Evolutionary conservation across 1,140 invertebrate species (phyloP), one percentile per base, ranked within the genome.

Genomic region (Drosophila sucinea): DNA sequence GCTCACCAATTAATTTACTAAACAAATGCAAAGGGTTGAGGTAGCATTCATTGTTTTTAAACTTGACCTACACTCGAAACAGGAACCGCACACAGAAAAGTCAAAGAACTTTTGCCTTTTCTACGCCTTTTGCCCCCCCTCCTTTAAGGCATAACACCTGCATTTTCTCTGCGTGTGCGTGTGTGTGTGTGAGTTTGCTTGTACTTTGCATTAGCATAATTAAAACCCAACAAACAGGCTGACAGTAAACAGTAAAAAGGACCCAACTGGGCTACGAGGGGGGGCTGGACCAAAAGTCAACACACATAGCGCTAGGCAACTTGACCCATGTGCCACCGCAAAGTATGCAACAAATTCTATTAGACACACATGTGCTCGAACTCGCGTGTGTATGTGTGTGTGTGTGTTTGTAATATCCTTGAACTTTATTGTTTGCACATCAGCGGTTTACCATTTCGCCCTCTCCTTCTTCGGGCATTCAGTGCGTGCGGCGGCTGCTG

Each of bases 341-440:
- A 86, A 79, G 79, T 70, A 73, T 74, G 80, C 70, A 84, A 72
- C 73, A 77, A 62, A 79, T 70, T 82, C 84, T 83, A 77, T 66
- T 83, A 77, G 79, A 80, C 58, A 70, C 77, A 66, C 32, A 30
- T 66, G 29, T 57, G 54, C 38, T 27, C 17, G 5, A 32, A 23
- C 10, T 27, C 60, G 71, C 27, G 56, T 58, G 35, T 57, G 70
- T 56, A 60, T 65, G 57, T 66, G 58, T 51, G 68, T 56, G 70
- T 44, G 41, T 61, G 60, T 77, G 74, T 77, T 77, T 77, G 74
- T 56, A 77, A 77, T 79, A 90, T 86, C 89, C 89, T 90, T 90
- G 89, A 90, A 90, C 89, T 90, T 90, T 90, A 90, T 90, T 91
- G 89, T 90, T 90, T 90, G 84, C 76, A 82, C 87, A 90, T 90